Evolutionary conservation across 2,888 invertebrate species (phyloP), one percentile per base, ranked within the genome.

Genomic region (Meta bourneti): DNA sequence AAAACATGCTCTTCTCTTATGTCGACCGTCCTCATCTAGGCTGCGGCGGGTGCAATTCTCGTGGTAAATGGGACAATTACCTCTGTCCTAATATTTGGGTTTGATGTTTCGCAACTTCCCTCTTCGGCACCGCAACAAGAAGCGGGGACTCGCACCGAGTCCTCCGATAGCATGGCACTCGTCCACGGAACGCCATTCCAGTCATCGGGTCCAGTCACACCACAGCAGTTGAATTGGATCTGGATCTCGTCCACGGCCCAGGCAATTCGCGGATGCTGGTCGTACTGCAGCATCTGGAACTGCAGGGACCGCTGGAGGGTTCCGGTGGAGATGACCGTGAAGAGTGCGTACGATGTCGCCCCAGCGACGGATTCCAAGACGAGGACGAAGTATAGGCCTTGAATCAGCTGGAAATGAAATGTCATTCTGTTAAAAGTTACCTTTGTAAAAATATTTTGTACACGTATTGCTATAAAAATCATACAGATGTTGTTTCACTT

Each of bases 311-410:
- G 20, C 71, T 81, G 49, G 1, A 49, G 7, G 0, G 13, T 11
- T 11, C 70, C 78, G 0, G 20, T 9, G 11, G n/a, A 19, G 0
- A 86, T 51, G 7, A 70, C n/a, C 13, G 70, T n/a, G 9, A n/a
- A 1, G 34, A 78, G 20, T 4, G 89, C 75, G 19, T 71, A 13
- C 8, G 83, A 48, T 0, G 70, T 7, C 0, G 82, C 75, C 7
- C 89, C 89, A 0, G 89, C 83, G 5, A 75, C 52, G 5, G 83
- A n/a, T 48, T 89, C 89, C 52, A 89, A 52, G 1, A 89, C 51
- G 20, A 89, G 7, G 6, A 34, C 52, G 1, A 48, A 13, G 54
- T 61, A 20, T 5, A 88, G 74, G 48, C 61, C 48, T 11, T 74
- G 88, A 2, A 52, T 74, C 16, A 88, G 48, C 88, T 88, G 75